phyloP scores from a whole-genome alignment of 2,888 invertebrate genomes.

The Beris morrisii region DNA sequence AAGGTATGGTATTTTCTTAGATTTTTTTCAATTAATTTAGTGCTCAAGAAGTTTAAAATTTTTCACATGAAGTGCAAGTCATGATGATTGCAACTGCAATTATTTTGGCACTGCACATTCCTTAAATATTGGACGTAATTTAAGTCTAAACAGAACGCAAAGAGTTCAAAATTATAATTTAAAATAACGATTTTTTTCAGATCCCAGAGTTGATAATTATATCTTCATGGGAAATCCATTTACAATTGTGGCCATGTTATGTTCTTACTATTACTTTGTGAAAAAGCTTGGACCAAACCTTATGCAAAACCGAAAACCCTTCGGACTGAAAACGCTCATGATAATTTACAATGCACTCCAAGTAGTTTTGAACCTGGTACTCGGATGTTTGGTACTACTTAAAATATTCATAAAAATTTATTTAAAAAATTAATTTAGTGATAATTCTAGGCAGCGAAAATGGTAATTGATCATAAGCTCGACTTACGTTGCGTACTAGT shows the following conservation, averaged over 20 bases:
- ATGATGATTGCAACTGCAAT: no score
- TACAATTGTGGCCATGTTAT: constrained; percentile 60
- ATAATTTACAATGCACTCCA: constrained; percentile 68
- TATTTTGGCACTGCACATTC: no score
- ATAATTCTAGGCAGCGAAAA: neutral
- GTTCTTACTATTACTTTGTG: constrained; percentile 68
- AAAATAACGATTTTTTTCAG: constrained; percentile 50
- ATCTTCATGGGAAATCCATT: constrained; percentile 67
- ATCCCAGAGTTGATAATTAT: constrained; percentile 66
- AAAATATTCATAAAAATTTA: neutral
- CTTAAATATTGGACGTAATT: no score
- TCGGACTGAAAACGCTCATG: constrained; percentile 64
- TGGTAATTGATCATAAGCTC: neutral
- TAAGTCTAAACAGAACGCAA: no score
- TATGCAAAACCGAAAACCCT: constrained; percentile 67
- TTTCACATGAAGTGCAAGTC: no score
- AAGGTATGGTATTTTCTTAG: no score
- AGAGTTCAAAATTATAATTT: no score
- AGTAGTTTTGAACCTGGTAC: constrained; percentile 61
- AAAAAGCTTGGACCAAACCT: constrained; percentile 67
- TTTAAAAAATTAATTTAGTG: no score
- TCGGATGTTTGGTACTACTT: constrained; percentile 56
- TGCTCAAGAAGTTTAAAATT: no score
- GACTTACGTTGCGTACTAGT: neutral
- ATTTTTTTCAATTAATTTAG: no score